Conservation (phyloP, 2,888 invertebrate species). For the Pediacus dermestoides region DNA sequence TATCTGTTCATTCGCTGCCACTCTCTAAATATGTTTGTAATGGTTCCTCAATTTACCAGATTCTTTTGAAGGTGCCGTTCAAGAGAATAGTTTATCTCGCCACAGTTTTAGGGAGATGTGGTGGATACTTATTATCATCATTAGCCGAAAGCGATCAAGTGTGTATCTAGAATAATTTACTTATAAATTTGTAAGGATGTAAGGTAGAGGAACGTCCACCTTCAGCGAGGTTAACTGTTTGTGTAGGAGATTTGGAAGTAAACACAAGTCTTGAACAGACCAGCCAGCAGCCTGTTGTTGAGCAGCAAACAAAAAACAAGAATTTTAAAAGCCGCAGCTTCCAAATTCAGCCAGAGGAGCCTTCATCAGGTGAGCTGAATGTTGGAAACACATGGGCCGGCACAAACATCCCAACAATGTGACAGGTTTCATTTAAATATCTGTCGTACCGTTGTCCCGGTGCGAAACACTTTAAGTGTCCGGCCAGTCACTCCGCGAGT, state of each 20-base stretch:
- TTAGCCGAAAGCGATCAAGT: too few species aligned
- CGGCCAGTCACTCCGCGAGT: constrained; percentile 9
- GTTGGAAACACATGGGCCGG: constrained; percentile 33
- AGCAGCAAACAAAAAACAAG: constrained; percentile 30
- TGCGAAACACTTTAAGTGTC: constrained; percentile 11
- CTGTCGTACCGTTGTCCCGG: constrained; percentile 27
- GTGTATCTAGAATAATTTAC: too few species aligned
- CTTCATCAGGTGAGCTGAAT: constrained; percentile 16
- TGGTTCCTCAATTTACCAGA: constrained; percentile 45
- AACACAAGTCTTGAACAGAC: constrained; percentile 14
- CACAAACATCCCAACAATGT: constrained; percentile 39
- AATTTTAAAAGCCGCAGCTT: constrained; percentile 33
- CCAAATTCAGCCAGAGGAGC: constrained; percentile 30
- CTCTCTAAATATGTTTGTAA: constrained; percentile 45
- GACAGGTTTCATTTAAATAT: constrained; percentile 40
- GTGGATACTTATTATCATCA: too few species aligned
- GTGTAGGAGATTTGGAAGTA: constrained; percentile 9
- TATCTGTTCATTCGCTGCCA: constrained; percentile 29
- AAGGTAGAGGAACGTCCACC: too few species aligned
- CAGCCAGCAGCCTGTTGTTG: constrained; percentile 1
- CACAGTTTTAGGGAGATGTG: constrained; percentile 8
- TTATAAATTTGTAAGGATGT: too few species aligned
- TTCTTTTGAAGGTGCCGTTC: constrained; percentile 33
- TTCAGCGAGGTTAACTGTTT: neutral
- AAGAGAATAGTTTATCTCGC: constrained; percentile 15